These are phyloP conservation scores for Drosophila trapezifrons DNA, from an alignment of 1,140 invertebrate genomes.

Conservation along the genomic window DNA sequence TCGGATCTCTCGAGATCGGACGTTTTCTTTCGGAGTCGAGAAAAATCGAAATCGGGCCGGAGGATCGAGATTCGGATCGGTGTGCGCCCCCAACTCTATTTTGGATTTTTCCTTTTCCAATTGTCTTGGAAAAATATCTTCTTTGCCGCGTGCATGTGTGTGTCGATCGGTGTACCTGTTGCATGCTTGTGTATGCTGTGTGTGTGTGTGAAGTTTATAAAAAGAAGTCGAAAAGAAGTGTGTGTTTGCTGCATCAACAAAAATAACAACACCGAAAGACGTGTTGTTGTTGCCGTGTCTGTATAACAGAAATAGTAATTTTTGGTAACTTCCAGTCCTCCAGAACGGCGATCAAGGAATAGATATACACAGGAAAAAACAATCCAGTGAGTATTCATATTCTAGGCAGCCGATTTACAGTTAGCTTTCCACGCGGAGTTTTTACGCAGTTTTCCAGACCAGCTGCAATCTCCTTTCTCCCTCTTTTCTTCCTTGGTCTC, in stretches of 20 bases:
- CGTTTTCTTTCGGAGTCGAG: slow-evolving; percentile 20
- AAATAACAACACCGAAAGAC: slow-evolving; percentile 42
- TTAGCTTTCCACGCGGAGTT: slow-evolving; percentile 42
- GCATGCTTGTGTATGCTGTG: slow-evolving; percentile 22
- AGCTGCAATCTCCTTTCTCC: slow-evolving; percentile 28
- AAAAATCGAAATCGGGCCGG: slow-evolving; percentile 24
- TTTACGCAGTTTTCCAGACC: slow-evolving; percentile 29
- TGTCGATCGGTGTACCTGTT: slow-evolving; percentile 13
- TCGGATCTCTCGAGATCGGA: slow-evolving; percentile 55
- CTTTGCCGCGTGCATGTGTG: slow-evolving; percentile 27
- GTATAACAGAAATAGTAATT: slow-evolving; percentile 72
- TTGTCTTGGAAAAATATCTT: slow-evolving; percentile 75
- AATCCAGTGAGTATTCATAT: slow-evolving; percentile 40
- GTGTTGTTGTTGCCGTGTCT: slow-evolving; percentile 62
- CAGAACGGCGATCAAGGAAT: slow-evolving; percentile 14
- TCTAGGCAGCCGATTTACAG: slow-evolving; percentile 18
- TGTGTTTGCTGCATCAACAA: slow-evolving; percentile 66
- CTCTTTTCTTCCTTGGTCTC: slow-evolving; percentile 8
- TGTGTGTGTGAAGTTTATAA: slow-evolving; percentile 71
- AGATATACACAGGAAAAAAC: slow-evolving; percentile 6
- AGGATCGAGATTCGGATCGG: slow-evolving; percentile 15
- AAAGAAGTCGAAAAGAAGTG: slow-evolving; percentile 67
- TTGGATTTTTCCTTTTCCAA: slow-evolving; percentile 55
- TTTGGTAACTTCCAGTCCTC: slow-evolving; percentile 30
- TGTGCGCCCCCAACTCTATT: slow-evolving; percentile 37